Evolutionary conservation across 2,797 vertebrate species (phyloP), one percentile per base, ranked within the genome.

Genomic region (Phaenicophaeus curvirostris): DNA sequence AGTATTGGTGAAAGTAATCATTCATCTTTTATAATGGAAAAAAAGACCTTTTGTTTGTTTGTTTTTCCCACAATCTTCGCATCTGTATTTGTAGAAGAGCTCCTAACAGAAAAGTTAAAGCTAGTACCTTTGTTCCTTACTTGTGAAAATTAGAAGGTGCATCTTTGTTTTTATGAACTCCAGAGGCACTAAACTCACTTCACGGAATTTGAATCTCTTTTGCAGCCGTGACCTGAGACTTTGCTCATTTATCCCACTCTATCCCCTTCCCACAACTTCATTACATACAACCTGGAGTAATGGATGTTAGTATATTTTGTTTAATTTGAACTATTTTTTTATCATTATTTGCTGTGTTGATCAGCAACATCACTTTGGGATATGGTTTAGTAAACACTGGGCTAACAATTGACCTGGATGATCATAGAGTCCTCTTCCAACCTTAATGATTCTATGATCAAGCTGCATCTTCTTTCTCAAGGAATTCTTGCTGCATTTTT

Each of bases 231-330:
- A 18, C 3, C 35, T 11, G 24, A 63, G 16, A 27, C 8, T 57
- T 59, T 21, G 20, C 5, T 23, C 4, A 11, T 69, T 76, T 28
- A 48, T 39, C 9, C 21, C 15, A 1, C 28, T 81, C 13, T 11
- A 8, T 9, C 10, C 9, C 10, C 5, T 63, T 37, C 24, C 55
- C 9, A 33, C 19, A 42, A 31, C 9, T 55, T 20, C 9, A 25
- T 27, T 46, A 9, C 8, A 5, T 53, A 25, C 3, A 48, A 1
- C 12, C 33, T 28, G 25, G n/a, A 78, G 11, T 6, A 59, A 48
- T 1, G 1, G 0, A 3, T 28, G 13, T 9, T 25, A 46, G 39
- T 8, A 35, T 77, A 51, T 9, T 59, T 17, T 0, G 4, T 27
- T 74, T 51, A 37, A 71, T 50, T 55, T 8, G 3, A 57, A 37